Base-by-base conservation (phyloP, 35 echinoderm and acorn worm species). In the Chiridota heheva region DNA sequence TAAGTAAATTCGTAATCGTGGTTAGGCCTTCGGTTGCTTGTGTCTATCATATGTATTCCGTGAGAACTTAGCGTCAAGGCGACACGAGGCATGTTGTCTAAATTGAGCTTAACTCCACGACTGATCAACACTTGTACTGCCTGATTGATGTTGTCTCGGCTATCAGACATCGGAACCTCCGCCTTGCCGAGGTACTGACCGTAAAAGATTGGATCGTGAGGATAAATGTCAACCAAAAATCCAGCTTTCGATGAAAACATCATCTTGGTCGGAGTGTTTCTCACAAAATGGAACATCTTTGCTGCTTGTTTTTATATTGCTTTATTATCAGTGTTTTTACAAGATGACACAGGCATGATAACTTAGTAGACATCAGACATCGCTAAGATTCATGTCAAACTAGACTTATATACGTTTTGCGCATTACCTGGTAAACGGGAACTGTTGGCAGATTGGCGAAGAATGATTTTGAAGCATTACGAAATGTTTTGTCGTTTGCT, bases 1-100 rank as follows among this genome's bases (percentile, higher is more conserved):
- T 77, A 86, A 40, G 22, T 38, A 28, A 77, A 77, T 26, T 77
- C 41, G 38, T 86, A 86, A 28, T 86, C 60, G 10, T 78, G 41
- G 24, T 86, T 86, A 2, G 43, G 70, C 17, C 66, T 86, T 6
- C 75, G 51, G 0, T 33, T 36, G 22, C 83, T 73, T 10, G 39
- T 46, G 41, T 86, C 83, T 40, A 76, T 58, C 83, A 86, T 86
- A 46, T 65, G 72, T 2, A 86, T 86, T 3, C 27, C 58, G 40
- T 58, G 69, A 10, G 83, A 59, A 20, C 69, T 74, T 48, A 86
- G 69, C 10, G 83, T 77, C 22, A 86, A 20, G 0, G 83, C 43
- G 7, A 86, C 83, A 30, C 83, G 55, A 40, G 83, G 83, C 18
- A 86, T 39, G 17, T 78, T 86, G 8, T 68, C 83, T 3, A 74